phyloP scores from a whole-genome alignment of 2,113 vertebrate genomes.

The Colius striatus region DNA sequence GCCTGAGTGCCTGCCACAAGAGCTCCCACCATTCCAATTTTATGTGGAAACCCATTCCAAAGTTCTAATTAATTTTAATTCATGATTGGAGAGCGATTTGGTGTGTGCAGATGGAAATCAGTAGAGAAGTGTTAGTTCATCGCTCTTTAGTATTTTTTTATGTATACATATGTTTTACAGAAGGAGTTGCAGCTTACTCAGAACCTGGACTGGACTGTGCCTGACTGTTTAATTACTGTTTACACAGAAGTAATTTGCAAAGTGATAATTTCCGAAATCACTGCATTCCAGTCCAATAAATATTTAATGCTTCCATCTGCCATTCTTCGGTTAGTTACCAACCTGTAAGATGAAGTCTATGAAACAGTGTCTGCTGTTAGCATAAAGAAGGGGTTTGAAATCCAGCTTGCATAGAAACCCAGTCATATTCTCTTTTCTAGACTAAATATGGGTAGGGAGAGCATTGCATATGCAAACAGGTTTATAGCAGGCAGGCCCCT shows the following conservation, averaged over 20 bases:
- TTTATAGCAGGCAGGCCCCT: neutral
- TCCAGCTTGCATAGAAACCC: neutral
- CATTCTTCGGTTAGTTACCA: constrained; percentile 37
- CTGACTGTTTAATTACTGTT: constrained; percentile 55
- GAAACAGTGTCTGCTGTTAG: constrained; percentile 43
- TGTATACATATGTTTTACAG: constrained; percentile 36
- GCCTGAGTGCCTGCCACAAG: neutral
- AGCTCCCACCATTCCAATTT: neutral
- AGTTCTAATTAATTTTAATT: constrained; percentile 47
- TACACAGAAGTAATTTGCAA: constrained; percentile 45
- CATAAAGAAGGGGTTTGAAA: constrained; percentile 23
- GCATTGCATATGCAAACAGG: neutral
- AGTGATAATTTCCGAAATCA: constrained; percentile 60
- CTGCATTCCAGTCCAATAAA: constrained; percentile 56
- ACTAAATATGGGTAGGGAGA: neutral
- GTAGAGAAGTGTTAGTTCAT: constrained; percentile 3
- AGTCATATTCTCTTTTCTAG: neutral
- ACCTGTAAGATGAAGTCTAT: neutral
- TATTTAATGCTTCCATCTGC: constrained; percentile 71
- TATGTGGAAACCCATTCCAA: neutral
- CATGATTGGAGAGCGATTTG: constrained; percentile 5
- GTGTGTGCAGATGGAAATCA: constrained; percentile 26
- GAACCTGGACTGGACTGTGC: constrained; percentile 44
- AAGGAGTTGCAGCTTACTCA: constrained; percentile 44
- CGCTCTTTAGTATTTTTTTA: neutral